Evolutionary conservation across 2,888 invertebrate species (phyloP).

Genomic region (Entomobrya multifasciata): DNA sequence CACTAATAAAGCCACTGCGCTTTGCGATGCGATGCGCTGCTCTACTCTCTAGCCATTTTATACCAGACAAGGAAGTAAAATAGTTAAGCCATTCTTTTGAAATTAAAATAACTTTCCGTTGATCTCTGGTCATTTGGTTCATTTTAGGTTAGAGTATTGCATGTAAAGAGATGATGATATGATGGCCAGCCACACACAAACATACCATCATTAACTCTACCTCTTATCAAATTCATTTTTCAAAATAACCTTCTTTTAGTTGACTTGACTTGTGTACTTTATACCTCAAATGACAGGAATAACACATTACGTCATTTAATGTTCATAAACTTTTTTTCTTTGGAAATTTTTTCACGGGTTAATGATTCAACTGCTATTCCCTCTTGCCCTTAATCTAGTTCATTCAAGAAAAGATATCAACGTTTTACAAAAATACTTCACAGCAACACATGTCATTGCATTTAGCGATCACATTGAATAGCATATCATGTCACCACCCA

Average conservation of each 20-base stretch:
- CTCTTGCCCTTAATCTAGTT: neutral
- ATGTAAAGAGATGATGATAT: too few species aligned
- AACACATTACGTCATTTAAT: neutral
- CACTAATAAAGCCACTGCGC: constrained; percentile 1
- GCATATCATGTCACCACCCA: too few species aligned
- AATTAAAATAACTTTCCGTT: neutral
- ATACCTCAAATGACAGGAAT: neutral
- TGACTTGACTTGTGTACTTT: neutral
- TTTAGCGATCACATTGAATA: too few species aligned
- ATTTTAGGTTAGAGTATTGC: neutral
- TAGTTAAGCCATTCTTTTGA: neutral
- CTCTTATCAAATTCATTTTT: neutral
- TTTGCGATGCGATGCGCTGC: too few species aligned
- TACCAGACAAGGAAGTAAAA: constrained; percentile 27
- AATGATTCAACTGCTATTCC: neutral
- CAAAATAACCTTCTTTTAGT: neutral
- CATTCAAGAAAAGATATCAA: neutral
- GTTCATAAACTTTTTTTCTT: neutral
- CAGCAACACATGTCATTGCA: too few species aligned
- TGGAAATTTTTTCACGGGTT: neutral
- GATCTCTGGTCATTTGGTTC: too few species aligned
- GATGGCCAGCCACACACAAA: too few species aligned
- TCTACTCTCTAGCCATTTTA: too few species aligned
- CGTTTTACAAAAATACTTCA: neutral
- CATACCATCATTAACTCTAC: neutral